Evolutionary conservation across 2,888 invertebrate genomes (phyloP).

Genomic region (Dichetophora obliterata): DNA sequence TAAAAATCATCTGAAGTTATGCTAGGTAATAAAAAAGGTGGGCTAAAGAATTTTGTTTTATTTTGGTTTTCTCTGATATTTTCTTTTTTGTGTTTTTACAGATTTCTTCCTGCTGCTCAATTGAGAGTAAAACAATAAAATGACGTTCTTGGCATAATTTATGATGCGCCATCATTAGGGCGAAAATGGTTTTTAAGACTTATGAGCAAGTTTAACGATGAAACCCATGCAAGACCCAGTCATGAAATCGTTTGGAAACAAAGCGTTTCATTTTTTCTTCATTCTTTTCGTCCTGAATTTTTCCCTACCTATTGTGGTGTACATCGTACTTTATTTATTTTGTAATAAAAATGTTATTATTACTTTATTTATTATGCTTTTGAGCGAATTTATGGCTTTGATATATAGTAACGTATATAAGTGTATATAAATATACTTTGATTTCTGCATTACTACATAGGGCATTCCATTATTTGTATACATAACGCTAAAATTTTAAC

Average conservation of each 20-base stretch:
- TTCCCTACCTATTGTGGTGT: background rate
- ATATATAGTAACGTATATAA: slow-evolving; percentile 46
- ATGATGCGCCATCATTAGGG: slow-evolving; percentile 22
- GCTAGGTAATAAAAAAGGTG: background rate
- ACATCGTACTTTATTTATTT: slow-evolving; percentile 40
- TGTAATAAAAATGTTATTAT: slow-evolving; percentile 65
- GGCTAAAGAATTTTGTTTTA: background rate
- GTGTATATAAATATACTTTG: background rate
- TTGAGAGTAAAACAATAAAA: slow-evolving; percentile 66
- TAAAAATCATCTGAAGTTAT: slow-evolving; percentile 15
- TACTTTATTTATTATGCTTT: slow-evolving; percentile 65
- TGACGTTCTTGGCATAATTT: slow-evolving; percentile 43
- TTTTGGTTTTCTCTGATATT: background rate
- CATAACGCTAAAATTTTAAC: too few species aligned
- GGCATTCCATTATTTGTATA: background rate
- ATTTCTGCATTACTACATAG: background rate
- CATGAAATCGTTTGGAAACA: too few species aligned
- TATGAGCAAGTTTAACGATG: background rate
- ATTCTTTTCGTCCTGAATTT: slow-evolving; percentile 2
- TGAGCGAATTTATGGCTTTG: slow-evolving; percentile 62
- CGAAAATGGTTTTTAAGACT: slow-evolving; percentile 1
- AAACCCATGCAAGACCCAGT: too few species aligned
- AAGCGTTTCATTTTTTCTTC: background rate
- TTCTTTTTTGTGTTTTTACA: slow-evolving; percentile 26
- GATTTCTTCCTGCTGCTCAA: slow-evolving; percentile 55